Conservation (phyloP, 2,888 invertebrate genomes). For the Epicampocera succincta region DNA sequence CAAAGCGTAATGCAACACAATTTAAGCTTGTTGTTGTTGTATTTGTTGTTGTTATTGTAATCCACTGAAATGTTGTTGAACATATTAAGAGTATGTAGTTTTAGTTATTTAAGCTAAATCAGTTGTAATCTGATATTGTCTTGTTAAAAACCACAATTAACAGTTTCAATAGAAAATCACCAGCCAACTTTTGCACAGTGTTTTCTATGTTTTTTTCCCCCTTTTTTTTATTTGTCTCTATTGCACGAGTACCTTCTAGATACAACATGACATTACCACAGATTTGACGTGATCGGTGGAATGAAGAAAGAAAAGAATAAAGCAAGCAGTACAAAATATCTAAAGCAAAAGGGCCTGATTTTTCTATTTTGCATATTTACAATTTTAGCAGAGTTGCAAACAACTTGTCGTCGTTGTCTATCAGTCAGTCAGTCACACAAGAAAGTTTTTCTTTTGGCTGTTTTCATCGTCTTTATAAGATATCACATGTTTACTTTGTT, state of each 20-base stretch:
- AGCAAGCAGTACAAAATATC: conserved; percentile 4
- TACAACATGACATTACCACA: conserved; percentile 63
- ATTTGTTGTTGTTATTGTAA: conserved; percentile 20
- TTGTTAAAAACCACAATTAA: conserved; percentile 70
- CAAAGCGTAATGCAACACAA: conserved; percentile 23
- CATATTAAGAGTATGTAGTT: conserved; percentile 42
- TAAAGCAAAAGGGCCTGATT: conserved; percentile 50
- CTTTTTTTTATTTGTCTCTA: conserved; percentile 9
- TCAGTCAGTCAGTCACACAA: conserved; percentile 53
- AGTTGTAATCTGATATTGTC: conserved; percentile 69
- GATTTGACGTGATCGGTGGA: conserved; percentile 65
- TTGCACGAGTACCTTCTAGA: too few relatives aligned
- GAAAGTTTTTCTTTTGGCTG: conserved; percentile 38
- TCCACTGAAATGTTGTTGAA: conserved; percentile 51
- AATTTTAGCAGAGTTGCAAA: conserved; percentile 60
- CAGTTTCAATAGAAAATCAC: conserved; percentile 70
- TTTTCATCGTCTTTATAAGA: conserved; percentile 55
- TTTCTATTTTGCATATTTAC: conserved; percentile 53
- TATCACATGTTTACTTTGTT: conserved; percentile 52
- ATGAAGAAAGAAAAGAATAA: conserved; percentile 25
- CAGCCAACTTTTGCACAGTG: conserved; percentile 56
- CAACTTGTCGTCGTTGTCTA: conserved; percentile 68
- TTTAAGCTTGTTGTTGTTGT: conserved; percentile 30
- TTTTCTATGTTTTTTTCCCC: conserved; percentile 23
- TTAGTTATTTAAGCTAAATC: conserved; percentile 59